Base-by-base conservation (phyloP, 1,140 invertebrate genomes). In the Hycleus cichorii region DNA sequence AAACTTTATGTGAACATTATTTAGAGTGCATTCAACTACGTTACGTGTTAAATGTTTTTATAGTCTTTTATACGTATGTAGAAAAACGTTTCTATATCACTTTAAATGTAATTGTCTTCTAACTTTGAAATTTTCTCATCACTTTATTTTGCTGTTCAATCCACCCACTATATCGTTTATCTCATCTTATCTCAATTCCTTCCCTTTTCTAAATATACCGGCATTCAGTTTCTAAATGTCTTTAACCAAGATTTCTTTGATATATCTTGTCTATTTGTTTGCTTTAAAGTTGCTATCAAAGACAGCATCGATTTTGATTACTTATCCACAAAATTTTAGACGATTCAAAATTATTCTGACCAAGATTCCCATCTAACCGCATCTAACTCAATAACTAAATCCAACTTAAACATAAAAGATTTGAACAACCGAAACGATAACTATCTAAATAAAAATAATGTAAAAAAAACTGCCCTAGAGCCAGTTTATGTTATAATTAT, bases 231-330 rank as follows among this genome's bases (percentile, higher is more conserved):
- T 54, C 63, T 61, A 61, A 67, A 67, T 64, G 65, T 67, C 65
- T 58, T 64, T 64, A 67, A 63, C 50, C 62, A 62, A 64, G 64
- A 58, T 65, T 65, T 62, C 66, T 67, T 65, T 67, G 66, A 67
- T 67, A 67, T 67, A 67, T 67, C 64, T 63, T 59, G 59, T 64
- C 66, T 65, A 67, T 67, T 67, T 67, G 66, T 65, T 65, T 65
- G 59, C 64, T 67, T 67, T 67, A 67, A 67, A 67, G 57, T 67
- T 63, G 52, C 58, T 53, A 51, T 54, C 63, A 55, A 58, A 62
- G 59, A 63, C 51, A 54, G 58, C 60, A 65, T 67, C 65, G 65
- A 67, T 67, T 65, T 57, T 63, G 62, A 62, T 64, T 64, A 64
- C 58, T 57, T 61, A 64, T 57, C 50, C 47, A 44, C 39, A 60